Evolutionary conservation across 2,113 vertebrate species (phyloP), one percentile per base, ranked within the genome.

Genomic region (Motacilla alba): DNA sequence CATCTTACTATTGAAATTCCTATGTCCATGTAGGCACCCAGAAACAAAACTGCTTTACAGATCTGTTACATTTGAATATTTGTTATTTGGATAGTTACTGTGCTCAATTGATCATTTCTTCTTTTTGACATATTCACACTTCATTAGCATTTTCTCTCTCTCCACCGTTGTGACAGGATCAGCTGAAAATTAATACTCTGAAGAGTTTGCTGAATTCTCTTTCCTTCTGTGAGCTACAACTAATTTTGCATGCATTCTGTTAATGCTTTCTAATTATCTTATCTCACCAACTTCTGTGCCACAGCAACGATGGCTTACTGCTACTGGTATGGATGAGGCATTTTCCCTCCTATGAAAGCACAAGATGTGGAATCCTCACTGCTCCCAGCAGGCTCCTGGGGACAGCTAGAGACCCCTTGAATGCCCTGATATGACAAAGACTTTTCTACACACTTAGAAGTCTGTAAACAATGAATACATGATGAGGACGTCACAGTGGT

Each of bases 181-280:
- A 13, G 41, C 56, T 94, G 59, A 37, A 84, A 93, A 70, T 88
- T 72, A 79, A 68, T 94, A 35, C 56, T 81, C 62, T 68, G 44
- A 94, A 89, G 50, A 91, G 31, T 83, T 67, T 74, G n/a, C 80
- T 50, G n/a, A 64, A 43, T 78, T 95, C 39, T 20, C 49, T 93
- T 79, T 68, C 67, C 37, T 90, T 92, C 83, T 78, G 35, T 83
- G 49, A 96, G 82, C 46, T 72, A 72, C 76, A 91, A 63, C 60
- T 83, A 81, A 97, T 95, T 95, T 74, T 72, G 22, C 28, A 95
- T 70, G 83, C 5, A 1, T 89, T 94, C 92, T 80, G 89, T 68
- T 96, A 97, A 94, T 94, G 35, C 43, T 66, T 94, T 95, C 41
- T 93, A 84, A 93, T 95, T 81, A 94, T 44, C 70, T 95, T 93